Conservation (phyloP, 2,888 invertebrate species). For the Himalopsyche tibetana region DNA sequence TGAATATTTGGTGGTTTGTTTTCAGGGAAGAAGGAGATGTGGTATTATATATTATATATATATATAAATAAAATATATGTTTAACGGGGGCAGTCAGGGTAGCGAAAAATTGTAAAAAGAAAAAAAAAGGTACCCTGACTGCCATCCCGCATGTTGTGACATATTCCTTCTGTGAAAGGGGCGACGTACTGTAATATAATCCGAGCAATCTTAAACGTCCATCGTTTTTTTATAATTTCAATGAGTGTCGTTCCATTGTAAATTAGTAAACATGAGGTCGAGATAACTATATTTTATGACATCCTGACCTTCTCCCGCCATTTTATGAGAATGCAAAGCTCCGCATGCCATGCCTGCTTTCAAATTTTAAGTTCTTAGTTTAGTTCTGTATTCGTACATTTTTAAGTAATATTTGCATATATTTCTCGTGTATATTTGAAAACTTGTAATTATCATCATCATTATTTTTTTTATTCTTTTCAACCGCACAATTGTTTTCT, state of each 20-base stretch:
- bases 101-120: constrained; percentile 63
- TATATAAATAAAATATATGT: constrained; percentile 63
- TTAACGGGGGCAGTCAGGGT: constrained; percentile 64
- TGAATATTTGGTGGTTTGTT: constrained; percentile 74
- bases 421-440: constrained; percentile 62
- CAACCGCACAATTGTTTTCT: constrained; percentile 82
- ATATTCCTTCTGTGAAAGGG: constrained; percentile 92
- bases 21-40: constrained; percentile 75
- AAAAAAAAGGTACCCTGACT: constrained; percentile 63
- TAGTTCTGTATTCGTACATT: constrained; percentile 74
- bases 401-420: constrained; percentile 64
- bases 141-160: constrained; percentile 80
- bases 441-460: constrained; percentile 74
- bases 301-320: constrained; percentile 82
- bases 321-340: constrained; percentile 78
- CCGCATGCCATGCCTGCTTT: constrained; percentile 85
- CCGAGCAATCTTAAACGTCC: constrained; percentile 72
- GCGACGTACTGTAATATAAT: constrained; percentile 83
- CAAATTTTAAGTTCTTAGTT: constrained; percentile 77
- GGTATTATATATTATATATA: constrained; percentile 63
- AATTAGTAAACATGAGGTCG: constrained; percentile 75
- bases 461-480: constrained; percentile 81
- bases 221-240: constrained; percentile 77
- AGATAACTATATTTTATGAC: constrained; percentile 79
- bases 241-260: constrained; percentile 85